A percentile compares a stretch with the other conserved stretches of the same genome.
Evolutionary conservation across 2,797 vertebrate genomes (phyloP).

Genomic region (Oreochromis mossambicus): DNA sequence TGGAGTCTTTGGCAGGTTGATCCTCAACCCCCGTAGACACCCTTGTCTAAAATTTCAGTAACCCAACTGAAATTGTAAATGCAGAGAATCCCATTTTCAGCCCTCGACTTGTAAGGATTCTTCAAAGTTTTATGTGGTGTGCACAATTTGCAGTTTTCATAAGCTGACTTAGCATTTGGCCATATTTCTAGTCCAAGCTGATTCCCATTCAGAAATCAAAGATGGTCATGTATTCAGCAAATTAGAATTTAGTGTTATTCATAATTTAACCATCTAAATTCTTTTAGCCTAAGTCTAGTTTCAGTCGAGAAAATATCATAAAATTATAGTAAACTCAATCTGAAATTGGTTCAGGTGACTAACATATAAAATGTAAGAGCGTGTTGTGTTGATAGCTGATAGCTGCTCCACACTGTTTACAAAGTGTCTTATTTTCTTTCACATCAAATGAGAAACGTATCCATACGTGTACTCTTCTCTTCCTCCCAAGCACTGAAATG

Average conservation of each 20-base stretch:
- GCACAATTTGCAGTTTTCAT: not conserved
- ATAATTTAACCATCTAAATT: not conserved
- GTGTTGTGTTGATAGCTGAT: not conserved
- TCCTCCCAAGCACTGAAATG: not conserved
- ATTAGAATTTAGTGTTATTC: not conserved
- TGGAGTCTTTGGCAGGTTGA: not conserved
- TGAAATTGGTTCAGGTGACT: not conserved
- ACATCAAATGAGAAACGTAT: not conserved
- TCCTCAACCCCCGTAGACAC: not conserved
- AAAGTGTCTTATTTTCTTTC: not conserved
- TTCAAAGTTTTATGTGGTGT: not conserved
- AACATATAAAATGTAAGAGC: not conserved
- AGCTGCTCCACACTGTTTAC: not conserved
- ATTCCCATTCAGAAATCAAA: not conserved
- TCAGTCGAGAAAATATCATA: not conserved
- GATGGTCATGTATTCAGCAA: not conserved
- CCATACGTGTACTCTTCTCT: not conserved
- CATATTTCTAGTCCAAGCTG: not conserved
- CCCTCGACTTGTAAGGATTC: not conserved
- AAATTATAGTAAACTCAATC: not conserved
- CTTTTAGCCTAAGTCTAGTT: not conserved
- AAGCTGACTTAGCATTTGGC: not conserved
- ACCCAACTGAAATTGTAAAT: not conserved
- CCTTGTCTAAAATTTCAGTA: not conserved
- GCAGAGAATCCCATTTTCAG: not conserved